Percentiles rank a stretch among this genome's conserved stretches.
Evolutionary conservation across 2,888 invertebrate species (phyloP).

Genomic region (Nasonovia ribisnigri): DNA sequence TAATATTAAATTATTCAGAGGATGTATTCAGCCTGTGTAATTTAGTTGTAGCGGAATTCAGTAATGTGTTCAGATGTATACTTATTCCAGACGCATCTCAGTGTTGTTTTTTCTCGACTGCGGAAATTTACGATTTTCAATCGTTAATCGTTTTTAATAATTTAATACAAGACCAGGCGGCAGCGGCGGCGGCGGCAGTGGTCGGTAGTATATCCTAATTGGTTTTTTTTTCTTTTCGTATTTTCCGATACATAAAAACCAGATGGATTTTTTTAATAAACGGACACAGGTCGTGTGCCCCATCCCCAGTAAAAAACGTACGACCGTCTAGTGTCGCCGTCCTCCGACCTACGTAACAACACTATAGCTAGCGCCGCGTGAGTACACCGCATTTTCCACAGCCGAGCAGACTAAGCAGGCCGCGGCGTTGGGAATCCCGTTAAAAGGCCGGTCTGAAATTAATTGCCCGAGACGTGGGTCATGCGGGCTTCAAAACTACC

Average conservation of each 20-base stretch:
- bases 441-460: conserved; percentile 49
- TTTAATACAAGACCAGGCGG: neutral
- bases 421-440: conserved; percentile 14
- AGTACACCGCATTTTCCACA: neutral
- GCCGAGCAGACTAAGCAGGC: neutral
- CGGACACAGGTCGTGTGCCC: neutral
- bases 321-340: neutral
- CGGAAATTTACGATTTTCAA: conserved; percentile 22
- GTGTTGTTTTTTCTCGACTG: neutral
- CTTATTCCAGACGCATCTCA: neutral
- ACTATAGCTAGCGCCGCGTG: too few relatives aligned
- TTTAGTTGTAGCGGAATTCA: neutral
- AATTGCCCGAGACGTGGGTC: conserved; percentile 38
- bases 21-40: neutral
- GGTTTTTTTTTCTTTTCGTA: neutral
- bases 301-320: neutral
- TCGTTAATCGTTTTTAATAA: conserved; percentile 34
- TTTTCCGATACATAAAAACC: neutral
- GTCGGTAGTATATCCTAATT: neutral
- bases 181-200: neutral
- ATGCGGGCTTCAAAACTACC: conserved; percentile 26
- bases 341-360: neutral
- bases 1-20: neutral
- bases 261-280: neutral
- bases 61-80: neutral